These are phyloP conservation scores for Callyntrura guangdongensis DNA, from an alignment of 2,888 invertebrate species.

Conservation along the genomic window DNA sequence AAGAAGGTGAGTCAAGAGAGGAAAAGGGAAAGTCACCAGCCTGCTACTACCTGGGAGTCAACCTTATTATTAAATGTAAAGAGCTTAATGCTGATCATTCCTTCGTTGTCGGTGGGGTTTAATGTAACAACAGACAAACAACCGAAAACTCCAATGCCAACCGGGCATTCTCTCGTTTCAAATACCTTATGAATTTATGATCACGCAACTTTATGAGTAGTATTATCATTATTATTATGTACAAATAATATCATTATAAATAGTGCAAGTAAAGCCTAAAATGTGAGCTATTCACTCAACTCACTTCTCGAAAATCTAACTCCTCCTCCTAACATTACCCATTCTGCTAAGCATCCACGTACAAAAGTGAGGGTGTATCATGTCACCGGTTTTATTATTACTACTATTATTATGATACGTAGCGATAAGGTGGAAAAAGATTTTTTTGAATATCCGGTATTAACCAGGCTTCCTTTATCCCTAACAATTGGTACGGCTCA, in stretches of 20 bases:
- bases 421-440: constrained; percentile 52
- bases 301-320: too few species aligned
- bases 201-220: constrained; percentile 53
- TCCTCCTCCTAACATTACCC: neutral
- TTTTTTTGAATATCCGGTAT: constrained; percentile 72
- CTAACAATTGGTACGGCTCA: neutral
- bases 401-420: constrained; percentile 30
- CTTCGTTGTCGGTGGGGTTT: neutral
- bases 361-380: neutral
- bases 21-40: constrained; percentile 22
- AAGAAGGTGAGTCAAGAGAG: too few species aligned
- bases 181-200: constrained; percentile 71
- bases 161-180: neutral
- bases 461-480: constrained; percentile 57
- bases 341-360: neutral
- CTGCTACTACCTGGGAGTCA: constrained; percentile 34
- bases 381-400: constrained; percentile 23
- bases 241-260: constrained; percentile 55
- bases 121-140: neutral
- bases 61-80: constrained; percentile 29
- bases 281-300: constrained; percentile 49
- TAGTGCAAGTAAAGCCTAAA: neutral
- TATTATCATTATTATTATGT: constrained; percentile 21
- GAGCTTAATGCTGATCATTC: constrained; percentile 33
- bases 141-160: constrained; percentile 14